These are phyloP conservation scores for Nipponia nippon DNA, from an alignment of 2,113 vertebrate species.

Conservation along the genomic window DNA sequence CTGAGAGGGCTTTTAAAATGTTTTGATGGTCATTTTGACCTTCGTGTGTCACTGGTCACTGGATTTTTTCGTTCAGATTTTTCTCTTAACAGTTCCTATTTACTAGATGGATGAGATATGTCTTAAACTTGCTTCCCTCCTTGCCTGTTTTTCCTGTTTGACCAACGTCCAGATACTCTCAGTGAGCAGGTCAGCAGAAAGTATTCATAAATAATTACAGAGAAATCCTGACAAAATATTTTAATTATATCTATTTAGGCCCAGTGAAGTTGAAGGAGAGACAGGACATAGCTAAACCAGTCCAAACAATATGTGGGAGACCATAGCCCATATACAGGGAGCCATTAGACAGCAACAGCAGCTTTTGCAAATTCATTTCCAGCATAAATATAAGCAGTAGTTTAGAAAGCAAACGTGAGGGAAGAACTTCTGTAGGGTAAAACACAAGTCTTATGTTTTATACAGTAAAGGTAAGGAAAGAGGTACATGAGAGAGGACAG, in stretches of 20 bases:
- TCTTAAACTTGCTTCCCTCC: neutral
- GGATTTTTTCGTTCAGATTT: neutral
- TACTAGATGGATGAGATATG: neutral
- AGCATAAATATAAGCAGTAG: neutral
- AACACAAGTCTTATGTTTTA: neutral
- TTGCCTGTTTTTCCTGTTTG: neutral
- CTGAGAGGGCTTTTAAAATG: neutral
- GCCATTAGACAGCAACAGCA: rapidly evolving
- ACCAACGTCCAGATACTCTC: neutral
- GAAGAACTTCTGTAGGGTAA: neutral
- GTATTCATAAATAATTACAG: neutral
- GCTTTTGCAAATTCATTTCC: neutral
- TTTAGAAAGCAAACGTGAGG: neutral
- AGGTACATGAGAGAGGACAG: neutral
- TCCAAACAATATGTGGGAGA: neutral
- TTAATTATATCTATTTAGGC: neutral
- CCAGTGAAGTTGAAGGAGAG: neutral
- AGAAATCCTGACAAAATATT: neutral
- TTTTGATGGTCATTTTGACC: neutral
- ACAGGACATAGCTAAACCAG: neutral
- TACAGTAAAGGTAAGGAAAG: neutral
- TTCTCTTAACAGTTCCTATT: neutral
- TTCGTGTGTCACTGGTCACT: neutral
- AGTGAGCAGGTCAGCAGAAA: neutral
- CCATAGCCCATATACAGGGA: rapidly evolving